A percentile compares a stretch with the other conserved stretches of the same genome.
phyloP scores from a whole-genome alignment of 1,140 invertebrate genomes.

The Agraylea sexmaculata region DNA sequence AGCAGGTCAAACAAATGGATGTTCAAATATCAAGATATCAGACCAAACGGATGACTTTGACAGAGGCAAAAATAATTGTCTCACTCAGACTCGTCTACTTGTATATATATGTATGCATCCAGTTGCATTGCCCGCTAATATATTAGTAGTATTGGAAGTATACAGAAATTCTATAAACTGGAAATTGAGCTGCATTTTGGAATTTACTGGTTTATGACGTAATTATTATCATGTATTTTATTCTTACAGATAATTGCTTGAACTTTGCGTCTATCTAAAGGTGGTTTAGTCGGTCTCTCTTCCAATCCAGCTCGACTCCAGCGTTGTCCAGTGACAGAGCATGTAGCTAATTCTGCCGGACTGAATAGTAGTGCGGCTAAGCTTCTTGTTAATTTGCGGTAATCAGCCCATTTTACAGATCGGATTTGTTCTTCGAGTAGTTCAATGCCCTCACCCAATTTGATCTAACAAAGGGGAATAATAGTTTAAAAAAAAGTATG shows the following conservation, averaged over 20 bases:
- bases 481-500: too few relatives aligned
- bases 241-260: constrained; percentile 59
- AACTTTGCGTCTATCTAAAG: constrained; percentile 55
- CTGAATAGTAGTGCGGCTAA: constrained; percentile 61
- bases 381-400: constrained; percentile 56
- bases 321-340: constrained; percentile 60
- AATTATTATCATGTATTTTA: constrained; percentile 6
- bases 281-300: constrained; percentile 57
- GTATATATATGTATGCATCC: too few relatives aligned
- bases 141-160: too few relatives aligned
- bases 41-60: too few relatives aligned
- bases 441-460: constrained; percentile 57
- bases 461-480: constrained; percentile 41
- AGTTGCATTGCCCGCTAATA: too few relatives aligned
- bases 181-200: neutral
- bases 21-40: too few relatives aligned
- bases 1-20: too few relatives aligned
- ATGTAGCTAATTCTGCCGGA: constrained; percentile 57
- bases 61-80: too few relatives aligned
- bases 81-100: too few relatives aligned
- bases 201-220: neutral
- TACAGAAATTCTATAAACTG: too few relatives aligned
- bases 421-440: constrained; percentile 56
- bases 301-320: constrained; percentile 59
- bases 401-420: constrained; percentile 61